Conservation (phyloP, 2,888 invertebrate species). For the Escarpia spicata region DNA sequence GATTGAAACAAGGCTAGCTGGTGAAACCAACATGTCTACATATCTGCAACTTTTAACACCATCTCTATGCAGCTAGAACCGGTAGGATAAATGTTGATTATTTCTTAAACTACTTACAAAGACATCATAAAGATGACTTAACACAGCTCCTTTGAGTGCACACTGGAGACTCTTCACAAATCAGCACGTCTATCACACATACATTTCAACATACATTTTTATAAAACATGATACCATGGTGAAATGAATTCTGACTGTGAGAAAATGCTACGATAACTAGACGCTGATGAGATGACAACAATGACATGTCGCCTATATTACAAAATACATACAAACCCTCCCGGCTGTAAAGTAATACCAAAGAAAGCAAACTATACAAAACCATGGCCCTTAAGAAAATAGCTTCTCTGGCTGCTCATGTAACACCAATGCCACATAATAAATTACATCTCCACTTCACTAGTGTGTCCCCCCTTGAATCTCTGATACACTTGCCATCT, state of each 20-base stretch:
- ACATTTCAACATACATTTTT: background rate
- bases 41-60: background rate
- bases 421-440: background rate
- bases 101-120: background rate
- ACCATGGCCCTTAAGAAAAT: conserved; percentile 10
- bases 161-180: background rate
- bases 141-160: background rate
- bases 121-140: background rate
- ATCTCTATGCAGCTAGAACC: background rate
- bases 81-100: background rate
- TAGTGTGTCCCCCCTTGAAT: background rate
- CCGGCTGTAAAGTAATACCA: conserved; percentile 10
- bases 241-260: background rate
- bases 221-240: background rate
- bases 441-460: background rate
- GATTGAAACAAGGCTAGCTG: background rate
- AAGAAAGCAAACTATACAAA: conserved; percentile 13
- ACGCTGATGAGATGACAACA: background rate
- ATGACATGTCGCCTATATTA: conserved; percentile 10
- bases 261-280: conserved; percentile 13
- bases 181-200: background rate
- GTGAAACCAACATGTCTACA: background rate
- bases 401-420: background rate
- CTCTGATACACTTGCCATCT: background rate
- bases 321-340: conserved; percentile 16